Evolutionary conservation across 2,888 invertebrate species (phyloP), one percentile per base, ranked within the genome.

Genomic region (Ormyrus nitidulus): DNA sequence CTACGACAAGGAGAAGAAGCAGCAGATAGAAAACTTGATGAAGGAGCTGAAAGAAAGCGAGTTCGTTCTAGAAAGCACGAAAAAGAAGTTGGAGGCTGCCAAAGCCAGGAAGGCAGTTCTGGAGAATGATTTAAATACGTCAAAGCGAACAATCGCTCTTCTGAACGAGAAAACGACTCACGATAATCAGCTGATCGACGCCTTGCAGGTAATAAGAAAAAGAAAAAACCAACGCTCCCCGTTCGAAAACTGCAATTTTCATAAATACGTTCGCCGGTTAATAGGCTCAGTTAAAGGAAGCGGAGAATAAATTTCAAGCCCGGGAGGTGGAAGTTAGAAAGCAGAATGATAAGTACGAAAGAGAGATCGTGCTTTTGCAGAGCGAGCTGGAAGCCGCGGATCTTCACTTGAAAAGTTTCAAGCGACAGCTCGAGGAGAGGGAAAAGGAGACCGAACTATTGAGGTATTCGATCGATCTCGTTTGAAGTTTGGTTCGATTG

Each of bases 31-130:
- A 8, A 91, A 90, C 70, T 90, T 94, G 2, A 92, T 93, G 83
- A 93, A 93, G 85, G 94, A 95, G 71, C 91, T 94, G 8, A 89
- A 91, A 2, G 86, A 86, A 0, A 85, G 94, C 0, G 94, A 93
- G 86, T 87, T 89, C 3, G 92, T 93, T 51, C 91, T 94, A 80
- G 93, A 93, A 46, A 93, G 93, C 0, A 87, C 93, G 6, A 94
- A 93, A 84, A 93, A 91, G 80, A 95, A 94, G 87, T 87, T 94
- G 1, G 94, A 95, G n/a, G 94, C 93, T 0, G 91, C 93, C 0
- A 94, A 93, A 87, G 94, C 95, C 51, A 92, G 96, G 84, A 93
- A 94, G 79, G 93, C 93, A 86, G 94, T 94, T 71, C 89, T 96
- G 44, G 95, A 95, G 85, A 93, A 93, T 77, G 95, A 96, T 81